Evolutionary conservation across 2,797 vertebrate species (phyloP), one percentile per base, ranked within the genome.

Genomic region (Hydrolagus colliei): DNA sequence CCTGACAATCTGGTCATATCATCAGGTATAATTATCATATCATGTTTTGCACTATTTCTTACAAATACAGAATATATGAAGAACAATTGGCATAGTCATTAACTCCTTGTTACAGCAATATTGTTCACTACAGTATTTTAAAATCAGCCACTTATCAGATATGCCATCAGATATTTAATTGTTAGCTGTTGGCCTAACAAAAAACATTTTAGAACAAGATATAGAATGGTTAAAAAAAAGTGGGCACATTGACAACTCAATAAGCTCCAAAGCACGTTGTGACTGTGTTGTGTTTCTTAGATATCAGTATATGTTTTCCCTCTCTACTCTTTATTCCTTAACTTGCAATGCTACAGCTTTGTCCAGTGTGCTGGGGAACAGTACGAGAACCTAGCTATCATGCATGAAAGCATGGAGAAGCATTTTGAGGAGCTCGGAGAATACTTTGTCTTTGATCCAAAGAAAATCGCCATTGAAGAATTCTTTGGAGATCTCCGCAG

Each of bases 351-450:
- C 10, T 92, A 99, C 97, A 95, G 95, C 92, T 99, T 98, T 92
- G 91, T 93, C 86, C 96, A 97, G 91, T 92, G 92, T 89, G 91
- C 96, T 35, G 92, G 96, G 85, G 97, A 99, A 85, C 97, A 97
- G 86, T 97, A 96, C 9, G 96, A 98, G 32, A 99, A 98, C 86
- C 93, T 99, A 80, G 94, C 94, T 88, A 96, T 91, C 89, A 98
- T 97, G 97, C 95, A 98, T 91, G 97, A 96, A 92, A 98, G 97
- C 92, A 98, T 99, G 97, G 93, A 93, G 9, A 98, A 99, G 87
- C 90, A 98, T 2, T 99, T 97, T 63, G 96, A 97, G 87, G 96
- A 88, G 88, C 89, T 97, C 67, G 97, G 97, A 87, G 97, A 95
- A 82, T 98, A 93, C 87, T 97, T 96, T 22, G 93, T 95, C 89